These are phyloP conservation scores for Maniola jurtina DNA, from an alignment of 1,140 invertebrate species.

Conservation along the genomic window DNA sequence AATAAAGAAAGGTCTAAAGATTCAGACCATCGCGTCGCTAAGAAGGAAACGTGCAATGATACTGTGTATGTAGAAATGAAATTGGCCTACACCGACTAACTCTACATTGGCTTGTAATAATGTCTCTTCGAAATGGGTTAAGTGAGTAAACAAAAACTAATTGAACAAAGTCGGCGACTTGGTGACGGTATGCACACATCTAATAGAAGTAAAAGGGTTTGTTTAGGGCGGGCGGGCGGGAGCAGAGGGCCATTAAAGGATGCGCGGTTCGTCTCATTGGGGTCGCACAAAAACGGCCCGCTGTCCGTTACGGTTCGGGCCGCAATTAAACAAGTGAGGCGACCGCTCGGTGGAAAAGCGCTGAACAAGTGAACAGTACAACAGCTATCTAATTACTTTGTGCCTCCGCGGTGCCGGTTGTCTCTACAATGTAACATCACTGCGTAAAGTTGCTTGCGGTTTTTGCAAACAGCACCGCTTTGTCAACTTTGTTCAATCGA, in stretches of 20 bases:
- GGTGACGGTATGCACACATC: constrained; percentile 23
- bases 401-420: constrained; percentile 48
- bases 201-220: constrained; percentile 33
- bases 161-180: constrained; percentile 16
- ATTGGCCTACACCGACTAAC: neutral
- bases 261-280: constrained; percentile 61
- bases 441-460: constrained; percentile 59
- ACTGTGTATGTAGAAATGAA: no score
- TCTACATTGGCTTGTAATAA: neutral
- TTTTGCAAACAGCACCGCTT: constrained; percentile 50
- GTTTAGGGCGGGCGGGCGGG: constrained; percentile 25
- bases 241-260: constrained; percentile 62
- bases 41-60: no score
- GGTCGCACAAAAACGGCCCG: constrained; percentile 63
- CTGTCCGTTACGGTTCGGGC: constrained; percentile 64
- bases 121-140: neutral
- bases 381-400: constrained; percentile 70
- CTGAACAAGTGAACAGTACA: constrained; percentile 68
- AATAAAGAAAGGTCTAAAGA: no score
- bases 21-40: no score
- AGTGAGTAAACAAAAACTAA: constrained; percentile 8
- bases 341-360: constrained; percentile 62
- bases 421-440: constrained; percentile 53
- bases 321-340: constrained; percentile 66
- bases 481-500: constrained; percentile 49